These are phyloP conservation scores for Ginglymostoma cirratum DNA, from an alignment of 2,113 vertebrate species.

Conservation along the genomic window DNA sequence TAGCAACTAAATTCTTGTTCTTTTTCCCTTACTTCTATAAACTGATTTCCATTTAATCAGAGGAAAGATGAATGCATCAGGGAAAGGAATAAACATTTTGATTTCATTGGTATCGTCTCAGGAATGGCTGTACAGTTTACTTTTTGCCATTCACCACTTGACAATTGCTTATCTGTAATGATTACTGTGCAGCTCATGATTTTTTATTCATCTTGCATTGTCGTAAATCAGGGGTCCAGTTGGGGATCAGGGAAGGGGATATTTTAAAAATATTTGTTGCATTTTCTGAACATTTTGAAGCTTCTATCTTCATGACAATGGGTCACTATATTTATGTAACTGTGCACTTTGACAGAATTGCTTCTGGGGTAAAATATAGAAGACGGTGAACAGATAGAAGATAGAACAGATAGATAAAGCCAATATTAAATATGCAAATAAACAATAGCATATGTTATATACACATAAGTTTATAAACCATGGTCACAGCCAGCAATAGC, in stretches of 20 bases:
- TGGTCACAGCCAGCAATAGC: neutral
- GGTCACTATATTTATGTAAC: neutral
- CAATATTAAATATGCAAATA: neutral
- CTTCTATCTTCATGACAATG: neutral
- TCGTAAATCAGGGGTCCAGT: neutral
- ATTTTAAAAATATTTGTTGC: neutral
- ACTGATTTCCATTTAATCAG: neutral
- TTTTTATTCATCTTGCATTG: neutral
- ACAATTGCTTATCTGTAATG: neutral
- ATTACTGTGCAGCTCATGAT: neutral
- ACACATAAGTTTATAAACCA: neutral
- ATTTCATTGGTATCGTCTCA: neutral
- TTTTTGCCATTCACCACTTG: neutral
- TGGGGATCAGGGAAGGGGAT: neutral
- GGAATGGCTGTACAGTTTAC: neutral
- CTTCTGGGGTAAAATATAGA: neutral
- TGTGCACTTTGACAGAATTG: neutral
- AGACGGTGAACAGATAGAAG: no score
- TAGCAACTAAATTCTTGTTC: neutral
- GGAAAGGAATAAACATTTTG: neutral
- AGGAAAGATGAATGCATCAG: neutral
- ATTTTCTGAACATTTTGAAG: neutral
- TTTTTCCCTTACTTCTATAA: neutral
- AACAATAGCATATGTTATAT: neutral
- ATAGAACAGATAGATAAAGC: no score